Percentiles rank a stretch among this genome's conserved stretches.
Conservation (phyloP, 2,113 vertebrate genomes). For the Rhinoptilus africanus region DNA sequence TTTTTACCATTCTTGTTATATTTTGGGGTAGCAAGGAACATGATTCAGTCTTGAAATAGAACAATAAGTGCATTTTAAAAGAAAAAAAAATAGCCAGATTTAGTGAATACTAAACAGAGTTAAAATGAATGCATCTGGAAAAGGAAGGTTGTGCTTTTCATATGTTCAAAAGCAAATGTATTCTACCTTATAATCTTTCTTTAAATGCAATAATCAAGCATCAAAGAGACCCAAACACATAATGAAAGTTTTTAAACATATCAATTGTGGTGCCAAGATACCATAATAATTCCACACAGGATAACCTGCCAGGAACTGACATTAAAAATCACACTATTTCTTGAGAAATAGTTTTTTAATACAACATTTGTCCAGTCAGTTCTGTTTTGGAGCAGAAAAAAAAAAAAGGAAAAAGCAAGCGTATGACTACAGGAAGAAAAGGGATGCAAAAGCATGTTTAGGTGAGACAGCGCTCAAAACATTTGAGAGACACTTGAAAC, state of each 20-base stretch:
- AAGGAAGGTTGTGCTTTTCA: neutral
- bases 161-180: neutral
- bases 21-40: neutral
- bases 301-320: neutral
- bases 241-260: slow-evolving; percentile 33
- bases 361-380: neutral
- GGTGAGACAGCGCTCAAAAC: neutral
- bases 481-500: neutral
- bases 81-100: slow-evolving; percentile 14
- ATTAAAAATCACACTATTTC: neutral
- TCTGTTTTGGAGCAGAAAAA: neutral
- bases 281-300: neutral
- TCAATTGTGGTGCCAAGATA: slow-evolving; percentile 5
- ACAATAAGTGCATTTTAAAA: slow-evolving; percentile 28
- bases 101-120: neutral
- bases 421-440: neutral
- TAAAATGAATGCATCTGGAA: slow-evolving; percentile 29
- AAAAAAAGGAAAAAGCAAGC: neutral
- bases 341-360: neutral
- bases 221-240: slow-evolving; percentile 43
- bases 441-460: neutral
- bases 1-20: neutral
- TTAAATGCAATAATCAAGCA: slow-evolving; percentile 39
- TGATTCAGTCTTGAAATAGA: slow-evolving; percentile 38
- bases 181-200: slow-evolving; percentile 48